These are phyloP conservation scores for Idris sp. DNA, from an alignment of 1,140 invertebrate species.

Conservation along the genomic window DNA sequence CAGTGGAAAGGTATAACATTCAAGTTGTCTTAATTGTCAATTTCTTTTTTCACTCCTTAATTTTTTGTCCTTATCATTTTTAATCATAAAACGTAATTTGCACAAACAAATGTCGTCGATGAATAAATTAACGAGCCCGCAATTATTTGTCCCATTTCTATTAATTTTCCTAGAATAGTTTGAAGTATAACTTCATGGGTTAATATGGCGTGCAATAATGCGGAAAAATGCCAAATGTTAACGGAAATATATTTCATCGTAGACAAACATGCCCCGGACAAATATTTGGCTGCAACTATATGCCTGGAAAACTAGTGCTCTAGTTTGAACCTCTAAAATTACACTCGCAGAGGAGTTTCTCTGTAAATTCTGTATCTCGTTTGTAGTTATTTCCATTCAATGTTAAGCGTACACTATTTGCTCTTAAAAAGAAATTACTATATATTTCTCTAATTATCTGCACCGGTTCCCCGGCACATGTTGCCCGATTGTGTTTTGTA, in stretches of 20 bases:
- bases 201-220: conserved; percentile 14
- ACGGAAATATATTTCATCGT: conserved; percentile 24
- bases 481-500: too few relatives aligned
- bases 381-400: too few relatives aligned
- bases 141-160: conserved; percentile 17
- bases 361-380: not conserved
- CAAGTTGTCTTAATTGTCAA: too few relatives aligned
- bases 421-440: too few relatives aligned
- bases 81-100: too few relatives aligned
- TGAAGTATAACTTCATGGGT: conserved; percentile 12
- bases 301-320: conserved; percentile 2
- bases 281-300: conserved; percentile 25
- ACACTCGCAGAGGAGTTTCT: not conserved
- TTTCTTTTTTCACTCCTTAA: too few relatives aligned
- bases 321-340: not conserved
- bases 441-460: too few relatives aligned
- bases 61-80: too few relatives aligned
- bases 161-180: conserved; percentile 24
- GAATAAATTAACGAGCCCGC: conserved; percentile 17
- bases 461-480: too few relatives aligned
- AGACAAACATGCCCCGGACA: conserved; percentile 6
- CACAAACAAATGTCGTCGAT: too few relatives aligned
- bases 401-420: too few relatives aligned
- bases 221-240: conserved; percentile 14
- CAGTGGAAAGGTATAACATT: conserved; percentile 46